Percentiles rank a stretch among this genome's conserved stretches.
These are phyloP conservation scores for Subacronicta megacephala DNA, from an alignment of 2,888 invertebrate genomes.

Conservation along the genomic window DNA sequence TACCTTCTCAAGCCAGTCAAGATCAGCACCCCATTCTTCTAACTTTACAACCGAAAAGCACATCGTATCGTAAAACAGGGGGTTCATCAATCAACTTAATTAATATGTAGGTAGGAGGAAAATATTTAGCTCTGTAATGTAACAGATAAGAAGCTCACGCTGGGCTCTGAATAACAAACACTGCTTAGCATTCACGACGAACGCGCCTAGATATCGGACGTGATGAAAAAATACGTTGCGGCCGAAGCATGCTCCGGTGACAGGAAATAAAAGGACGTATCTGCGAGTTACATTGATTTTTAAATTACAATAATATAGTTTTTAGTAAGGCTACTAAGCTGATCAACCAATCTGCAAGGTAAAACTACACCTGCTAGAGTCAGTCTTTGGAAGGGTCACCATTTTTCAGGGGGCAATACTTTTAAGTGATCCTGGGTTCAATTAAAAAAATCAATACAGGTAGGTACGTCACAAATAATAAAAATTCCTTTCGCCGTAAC, in stretches of 20 bases:
- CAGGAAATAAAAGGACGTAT: neutral
- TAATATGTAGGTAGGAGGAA: slow-evolving; percentile 65
- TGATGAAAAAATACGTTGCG: slow-evolving; percentile 62
- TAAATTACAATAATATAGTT: neutral
- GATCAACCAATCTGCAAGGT: too few species aligned
- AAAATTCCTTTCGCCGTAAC: neutral
- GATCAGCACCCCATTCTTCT: slow-evolving; percentile 43
- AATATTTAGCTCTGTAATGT: slow-evolving; percentile 68
- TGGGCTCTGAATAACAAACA: slow-evolving; percentile 63
- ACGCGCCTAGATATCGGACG: slow-evolving; percentile 60
- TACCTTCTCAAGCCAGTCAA: slow-evolving; percentile 17
- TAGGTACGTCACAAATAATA: neutral
- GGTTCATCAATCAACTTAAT: slow-evolving; percentile 63
- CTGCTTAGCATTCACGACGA: slow-evolving; percentile 62
- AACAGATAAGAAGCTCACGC: slow-evolving; percentile 64
- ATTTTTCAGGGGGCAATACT: too few species aligned
- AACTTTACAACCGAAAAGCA: slow-evolving; percentile 46
- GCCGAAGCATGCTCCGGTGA: slow-evolving; percentile 34
- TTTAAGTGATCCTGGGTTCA: too few species aligned
- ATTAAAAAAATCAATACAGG: too few species aligned
- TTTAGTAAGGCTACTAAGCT: too few species aligned
- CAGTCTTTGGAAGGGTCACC: too few species aligned
- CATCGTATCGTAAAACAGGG: slow-evolving; percentile 51
- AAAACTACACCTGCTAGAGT: too few species aligned
- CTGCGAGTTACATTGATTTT: too few species aligned